Percentiles rank a stretch among this genome's conserved stretches.
Evolutionary conservation across 2,888 invertebrate genomes (phyloP).

Genomic region (Lepidochitona cinerea): DNA sequence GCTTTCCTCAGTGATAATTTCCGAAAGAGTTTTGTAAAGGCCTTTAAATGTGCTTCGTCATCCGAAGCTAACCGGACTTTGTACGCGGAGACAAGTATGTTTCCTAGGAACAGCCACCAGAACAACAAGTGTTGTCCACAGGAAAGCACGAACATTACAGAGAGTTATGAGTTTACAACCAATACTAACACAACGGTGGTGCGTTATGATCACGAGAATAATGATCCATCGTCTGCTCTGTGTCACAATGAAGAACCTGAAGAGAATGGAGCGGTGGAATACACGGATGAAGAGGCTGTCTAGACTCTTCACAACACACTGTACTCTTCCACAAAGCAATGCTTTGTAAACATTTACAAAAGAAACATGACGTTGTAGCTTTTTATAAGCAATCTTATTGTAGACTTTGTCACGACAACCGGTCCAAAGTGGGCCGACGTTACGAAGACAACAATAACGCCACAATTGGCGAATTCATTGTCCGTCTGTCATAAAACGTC

Average conservation of each 20-base stretch:
- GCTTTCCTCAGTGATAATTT: conserved; percentile 69
- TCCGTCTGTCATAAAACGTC: background rate
- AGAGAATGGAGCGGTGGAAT: background rate
- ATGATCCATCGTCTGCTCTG: background rate
- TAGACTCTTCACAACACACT: too few relatives aligned
- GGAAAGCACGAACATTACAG: background rate
- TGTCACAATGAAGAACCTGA: background rate
- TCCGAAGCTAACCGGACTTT: conserved; percentile 48
- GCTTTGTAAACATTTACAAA: too few relatives aligned
- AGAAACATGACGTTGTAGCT: too few relatives aligned
- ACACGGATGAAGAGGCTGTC: background rate
- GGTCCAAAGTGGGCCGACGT: too few relatives aligned
- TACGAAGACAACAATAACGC: background rate
- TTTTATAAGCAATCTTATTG: too few relatives aligned
- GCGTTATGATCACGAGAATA: background rate
- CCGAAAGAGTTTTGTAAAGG: conserved; percentile 66
- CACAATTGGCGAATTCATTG: background rate
- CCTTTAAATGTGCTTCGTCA: conserved; percentile 60
- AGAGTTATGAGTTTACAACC: conserved; percentile 2
- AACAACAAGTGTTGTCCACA: conserved; percentile 7
- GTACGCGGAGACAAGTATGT: conserved; percentile 53
- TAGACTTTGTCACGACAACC: too few relatives aligned
- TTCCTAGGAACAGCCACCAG: conserved; percentile 43
- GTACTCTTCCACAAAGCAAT: too few relatives aligned
- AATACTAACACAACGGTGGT: background rate